Evolutionary conservation across 1,140 invertebrate genomes (phyloP).

Genomic region (Oryzaephilus surinamensis): DNA sequence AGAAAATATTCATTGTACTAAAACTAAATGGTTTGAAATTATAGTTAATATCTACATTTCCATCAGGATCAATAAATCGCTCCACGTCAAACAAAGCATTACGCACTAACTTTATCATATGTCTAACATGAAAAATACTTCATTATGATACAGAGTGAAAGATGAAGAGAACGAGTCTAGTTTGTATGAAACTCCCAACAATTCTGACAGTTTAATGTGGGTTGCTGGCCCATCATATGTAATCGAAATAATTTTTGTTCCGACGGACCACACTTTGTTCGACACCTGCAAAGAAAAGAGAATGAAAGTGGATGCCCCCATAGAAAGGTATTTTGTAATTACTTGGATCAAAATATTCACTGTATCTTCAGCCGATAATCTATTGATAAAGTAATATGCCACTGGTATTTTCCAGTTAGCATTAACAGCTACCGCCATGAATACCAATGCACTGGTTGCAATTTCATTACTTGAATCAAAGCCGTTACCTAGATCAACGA

Average conservation of each 20-base stretch:
- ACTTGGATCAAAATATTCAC: constrained; percentile 19
- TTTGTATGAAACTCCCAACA: not conserved
- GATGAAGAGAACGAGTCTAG: too few species aligned
- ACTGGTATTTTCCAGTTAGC: constrained; percentile 28
- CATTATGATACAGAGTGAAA: not conserved
- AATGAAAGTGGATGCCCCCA: too few species aligned
- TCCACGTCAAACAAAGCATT: constrained; percentile 12
- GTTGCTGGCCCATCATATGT: not conserved
- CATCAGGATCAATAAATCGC: constrained; percentile 14
- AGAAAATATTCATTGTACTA: constrained; percentile 16
- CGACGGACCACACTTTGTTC: too few species aligned
- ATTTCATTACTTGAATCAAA: constrained; percentile 9
- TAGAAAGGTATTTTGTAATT: not conserved
- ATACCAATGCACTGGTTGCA: constrained; percentile 20
- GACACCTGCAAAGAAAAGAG: too few species aligned
- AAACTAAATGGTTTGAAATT: constrained; percentile 34
- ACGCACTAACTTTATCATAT: constrained; percentile 24
- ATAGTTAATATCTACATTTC: constrained; percentile 26
- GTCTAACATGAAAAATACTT: constrained; percentile 13
- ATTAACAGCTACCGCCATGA: constrained; percentile 25
- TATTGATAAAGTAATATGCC: constrained; percentile 25
- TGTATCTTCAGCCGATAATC: constrained; percentile 17
- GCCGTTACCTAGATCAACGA: constrained; percentile 14
- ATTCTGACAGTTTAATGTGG: not conserved
- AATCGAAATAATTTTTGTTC: not conserved